Conservation (phyloP, 2,113 vertebrate species). For the Aldabrachelys gigantea region DNA sequence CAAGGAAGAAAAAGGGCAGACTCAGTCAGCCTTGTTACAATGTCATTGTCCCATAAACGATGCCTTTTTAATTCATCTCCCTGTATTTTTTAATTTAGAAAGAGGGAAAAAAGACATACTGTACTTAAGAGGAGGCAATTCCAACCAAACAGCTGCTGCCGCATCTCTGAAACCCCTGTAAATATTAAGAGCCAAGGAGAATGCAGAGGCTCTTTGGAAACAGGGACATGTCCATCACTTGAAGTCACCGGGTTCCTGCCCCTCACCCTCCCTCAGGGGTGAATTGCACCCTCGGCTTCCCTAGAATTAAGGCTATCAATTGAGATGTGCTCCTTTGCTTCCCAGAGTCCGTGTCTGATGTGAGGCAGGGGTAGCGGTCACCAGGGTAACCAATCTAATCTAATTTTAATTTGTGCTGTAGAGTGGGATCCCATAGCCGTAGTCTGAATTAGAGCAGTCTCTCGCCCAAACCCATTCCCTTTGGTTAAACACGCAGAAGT, state of each 20-base stretch:
- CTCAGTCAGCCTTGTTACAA: neutral
- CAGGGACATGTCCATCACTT: neutral
- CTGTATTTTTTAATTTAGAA: neutral
- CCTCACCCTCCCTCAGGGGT: constrained; percentile 27
- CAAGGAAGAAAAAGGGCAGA: neutral
- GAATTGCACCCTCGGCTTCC: constrained; percentile 54
- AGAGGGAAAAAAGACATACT: neutral
- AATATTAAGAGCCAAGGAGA: neutral
- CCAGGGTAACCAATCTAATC: constrained; percentile 59
- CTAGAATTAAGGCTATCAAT: constrained; percentile 66
- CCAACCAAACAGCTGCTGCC: neutral
- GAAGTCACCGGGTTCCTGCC: constrained; percentile 29
- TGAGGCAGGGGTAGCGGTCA: constrained; percentile 62
- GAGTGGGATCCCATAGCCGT: constrained; percentile 19
- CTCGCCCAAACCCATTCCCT: neutral
- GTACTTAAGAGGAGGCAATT: neutral
- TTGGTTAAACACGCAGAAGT: neutral
- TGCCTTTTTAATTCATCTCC: neutral
- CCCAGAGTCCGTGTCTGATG: constrained; percentile 57
- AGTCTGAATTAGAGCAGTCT: neutral
- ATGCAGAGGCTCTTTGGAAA: constrained; percentile 26
- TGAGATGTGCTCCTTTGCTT: constrained; percentile 54
- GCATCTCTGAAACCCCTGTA: constrained; percentile 13
- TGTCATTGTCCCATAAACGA: neutral
- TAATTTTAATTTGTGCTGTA: constrained; percentile 67